Base-by-base conservation (phyloP, 1,140 invertebrate species). In the Ceratosolen solmsi region DNA sequence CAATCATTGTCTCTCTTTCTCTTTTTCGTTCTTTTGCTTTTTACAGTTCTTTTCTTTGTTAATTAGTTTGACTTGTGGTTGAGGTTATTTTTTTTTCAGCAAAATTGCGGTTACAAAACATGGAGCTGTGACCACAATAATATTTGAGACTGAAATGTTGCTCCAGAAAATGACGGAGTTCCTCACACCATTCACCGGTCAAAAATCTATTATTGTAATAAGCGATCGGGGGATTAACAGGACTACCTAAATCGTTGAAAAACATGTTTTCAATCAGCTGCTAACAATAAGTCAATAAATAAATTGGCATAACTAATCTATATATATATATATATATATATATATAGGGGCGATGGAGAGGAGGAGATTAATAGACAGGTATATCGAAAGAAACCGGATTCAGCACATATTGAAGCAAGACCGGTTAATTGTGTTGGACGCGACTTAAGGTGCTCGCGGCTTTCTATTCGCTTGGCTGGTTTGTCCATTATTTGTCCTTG, bases 351-450 rank as follows among this genome's bases (percentile, higher is more conserved):
- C 27, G 51, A 27, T 13, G 30, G 20, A 0, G 76, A 54, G 60
- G 20, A n/a, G 15, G 4, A 4, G 65, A 17, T 8, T 3, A 1
- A 0, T 15, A 0, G 63, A 9, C n/a, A 25, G 49, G 27, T 27
- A 65, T 30, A 33, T 54, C 49, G 70, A 80, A 80, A 80, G 56
- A 74, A 74, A 74, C 79, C 79, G 79, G 79, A 56, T 80, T 71
- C 56, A 13, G 51, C 71, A 38, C 38, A 54, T 54, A 79, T 79
- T 68, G 77, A 72, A 56, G 70, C 79, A 70, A 58, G 79, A 80
- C 79, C 79, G 79, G 79, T 80, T 80, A 75, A 82, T 82, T 82
- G 49, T 51, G 60, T 60, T 49, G 58, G 68, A 5, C 78, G 78
- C 78, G 78, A 72, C 56, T 51, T 25, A 0, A 22, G 41, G 41